A percentile compares a stretch with the other conserved stretches of the same genome.
These are phyloP conservation scores for Myotis lucifugus DNA, from an alignment of 2,113 vertebrate genomes.

Conservation along the genomic window DNA sequence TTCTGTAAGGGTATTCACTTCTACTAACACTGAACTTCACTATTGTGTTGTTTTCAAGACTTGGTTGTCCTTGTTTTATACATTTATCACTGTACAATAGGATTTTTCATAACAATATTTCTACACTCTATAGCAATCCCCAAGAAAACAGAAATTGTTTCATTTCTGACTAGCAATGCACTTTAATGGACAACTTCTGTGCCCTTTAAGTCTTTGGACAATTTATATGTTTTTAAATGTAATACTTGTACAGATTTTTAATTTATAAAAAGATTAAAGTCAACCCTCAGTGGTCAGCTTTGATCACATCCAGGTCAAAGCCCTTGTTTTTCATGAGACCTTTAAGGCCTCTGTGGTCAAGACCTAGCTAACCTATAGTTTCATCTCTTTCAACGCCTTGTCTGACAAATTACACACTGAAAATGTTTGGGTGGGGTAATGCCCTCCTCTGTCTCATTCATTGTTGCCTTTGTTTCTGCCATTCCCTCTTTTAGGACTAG, in stretches of 20 bases:
- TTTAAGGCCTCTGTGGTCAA: constrained; percentile 20
- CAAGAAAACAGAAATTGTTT: not conserved
- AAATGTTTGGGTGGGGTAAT: not conserved
- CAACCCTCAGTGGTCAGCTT: not conserved
- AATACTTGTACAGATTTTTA: constrained; percentile 25
- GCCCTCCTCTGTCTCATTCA: not conserved
- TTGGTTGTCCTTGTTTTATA: not conserved
- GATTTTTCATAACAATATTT: not conserved
- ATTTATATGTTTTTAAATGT: not conserved
- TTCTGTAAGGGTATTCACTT: not conserved
- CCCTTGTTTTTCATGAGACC: not conserved
- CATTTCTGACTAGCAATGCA: not conserved
- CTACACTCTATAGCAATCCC: not conserved
- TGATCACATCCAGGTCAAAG: constrained; percentile 35
- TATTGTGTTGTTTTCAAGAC: not conserved
- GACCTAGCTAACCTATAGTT: not conserved
- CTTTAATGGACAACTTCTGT: not conserved
- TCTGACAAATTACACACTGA: constrained; percentile 46
- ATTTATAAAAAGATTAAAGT: constrained; percentile 50
- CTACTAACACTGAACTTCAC: not conserved
- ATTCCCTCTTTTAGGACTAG: not conserved
- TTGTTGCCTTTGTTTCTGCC: not conserved
- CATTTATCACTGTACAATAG: not conserved
- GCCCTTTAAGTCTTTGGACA: not conserved
- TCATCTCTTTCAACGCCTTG: constrained; percentile 23